Percentiles rank a stretch among this genome's conserved stretches.
These are phyloP conservation scores for Natrix natrix DNA, from an alignment of 2,797 vertebrate species.

Conservation along the genomic window DNA sequence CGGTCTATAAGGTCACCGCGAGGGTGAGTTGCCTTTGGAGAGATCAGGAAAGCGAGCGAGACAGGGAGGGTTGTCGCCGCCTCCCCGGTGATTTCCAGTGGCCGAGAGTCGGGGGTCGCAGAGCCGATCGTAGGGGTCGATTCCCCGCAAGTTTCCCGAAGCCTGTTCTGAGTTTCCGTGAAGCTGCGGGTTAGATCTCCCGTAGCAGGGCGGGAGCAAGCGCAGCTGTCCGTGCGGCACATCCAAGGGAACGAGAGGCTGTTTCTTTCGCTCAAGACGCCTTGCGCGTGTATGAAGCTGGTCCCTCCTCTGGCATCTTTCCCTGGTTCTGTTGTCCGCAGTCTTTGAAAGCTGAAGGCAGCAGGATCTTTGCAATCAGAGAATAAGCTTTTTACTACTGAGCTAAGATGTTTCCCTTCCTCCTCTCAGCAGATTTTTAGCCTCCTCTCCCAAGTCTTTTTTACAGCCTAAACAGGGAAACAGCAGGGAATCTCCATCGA, in stretches of 20 bases:
- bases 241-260: background rate
- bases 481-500: background rate
- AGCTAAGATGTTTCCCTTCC: background rate
- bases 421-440: background rate
- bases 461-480: too few species aligned
- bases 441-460: background rate
- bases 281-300: background rate
- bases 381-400: background rate
- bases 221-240: background rate
- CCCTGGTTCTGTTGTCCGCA: background rate
- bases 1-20: constrained; percentile 97
- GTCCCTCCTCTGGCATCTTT: background rate
- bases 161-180: background rate
- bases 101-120: background rate
- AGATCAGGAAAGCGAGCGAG: background rate
- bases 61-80: background rate
- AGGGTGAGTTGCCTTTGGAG: constrained; percentile 78
- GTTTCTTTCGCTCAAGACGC: background rate
- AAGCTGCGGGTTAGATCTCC: background rate
- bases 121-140: background rate
- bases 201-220: background rate
- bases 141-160: background rate
- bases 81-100: background rate
- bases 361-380: background rate
- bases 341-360: background rate